These are phyloP conservation scores for Hemicordylus capensis DNA, from an alignment of 2,113 vertebrate species.

Conservation along the genomic window DNA sequence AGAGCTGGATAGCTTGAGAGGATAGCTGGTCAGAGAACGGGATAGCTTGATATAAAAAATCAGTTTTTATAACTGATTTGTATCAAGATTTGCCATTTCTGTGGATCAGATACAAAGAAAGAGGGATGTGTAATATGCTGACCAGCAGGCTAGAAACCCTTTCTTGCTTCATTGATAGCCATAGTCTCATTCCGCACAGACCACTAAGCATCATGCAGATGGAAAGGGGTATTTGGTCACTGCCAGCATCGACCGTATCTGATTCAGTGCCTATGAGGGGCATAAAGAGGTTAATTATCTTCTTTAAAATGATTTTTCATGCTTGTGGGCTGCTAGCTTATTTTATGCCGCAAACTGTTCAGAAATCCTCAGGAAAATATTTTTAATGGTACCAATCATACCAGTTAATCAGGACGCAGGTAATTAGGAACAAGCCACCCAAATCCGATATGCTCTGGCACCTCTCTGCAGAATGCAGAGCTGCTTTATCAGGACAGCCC, in stretches of 20 bases:
- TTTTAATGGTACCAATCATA: conserved; percentile 66
- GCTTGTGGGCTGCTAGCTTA: background rate
- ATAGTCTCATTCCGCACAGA: conserved; percentile 19
- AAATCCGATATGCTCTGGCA: conserved; percentile 63
- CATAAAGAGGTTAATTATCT: conserved; percentile 30
- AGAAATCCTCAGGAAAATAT: conserved; percentile 46
- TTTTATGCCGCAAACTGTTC: conserved; percentile 56
- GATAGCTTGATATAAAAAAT: too few species aligned
- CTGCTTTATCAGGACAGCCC: conserved; percentile 66
- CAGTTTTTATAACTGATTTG: background rate
- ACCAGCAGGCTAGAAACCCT: background rate
- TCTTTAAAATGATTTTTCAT: conserved; percentile 13
- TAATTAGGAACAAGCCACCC: conserved; percentile 72
- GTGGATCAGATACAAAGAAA: background rate
- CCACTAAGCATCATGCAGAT: conserved; percentile 12
- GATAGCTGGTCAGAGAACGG: background rate
- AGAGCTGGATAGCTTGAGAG: background rate
- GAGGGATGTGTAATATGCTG: background rate
- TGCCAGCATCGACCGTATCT: conserved; percentile 1
- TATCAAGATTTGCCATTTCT: background rate
- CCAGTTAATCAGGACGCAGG: conserved; percentile 69
- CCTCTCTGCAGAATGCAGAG: conserved; percentile 10
- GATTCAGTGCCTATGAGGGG: conserved; percentile 18
- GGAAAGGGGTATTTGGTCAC: conserved; percentile 3
- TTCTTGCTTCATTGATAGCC: background rate